phyloP scores from a whole-genome alignment of 2,797 vertebrate species.

The Silurus lanzhouensis region DNA sequence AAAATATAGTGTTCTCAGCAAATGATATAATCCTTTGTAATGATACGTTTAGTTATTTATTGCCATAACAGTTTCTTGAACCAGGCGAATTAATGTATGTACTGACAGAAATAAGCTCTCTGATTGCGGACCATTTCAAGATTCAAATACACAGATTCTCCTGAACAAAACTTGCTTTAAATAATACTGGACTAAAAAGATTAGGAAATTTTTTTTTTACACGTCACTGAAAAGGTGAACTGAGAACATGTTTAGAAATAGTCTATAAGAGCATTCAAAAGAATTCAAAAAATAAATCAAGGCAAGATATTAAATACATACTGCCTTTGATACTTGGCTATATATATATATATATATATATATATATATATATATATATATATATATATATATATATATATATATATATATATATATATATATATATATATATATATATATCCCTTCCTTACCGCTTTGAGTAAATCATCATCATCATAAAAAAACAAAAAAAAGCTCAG shows the following conservation, averaged over 20 bases:
- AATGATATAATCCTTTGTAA: slow-evolving; percentile 55
- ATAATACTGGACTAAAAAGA: slow-evolving; percentile 38
- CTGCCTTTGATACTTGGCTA: slow-evolving; percentile 30
- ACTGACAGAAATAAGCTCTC: not conserved
- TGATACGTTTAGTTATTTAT: slow-evolving; percentile 61
- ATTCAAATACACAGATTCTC: slow-evolving; percentile 51
- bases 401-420: too few relatives aligned
- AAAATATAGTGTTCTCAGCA: slow-evolving; percentile 61
- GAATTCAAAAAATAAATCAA: slow-evolving; percentile 54
- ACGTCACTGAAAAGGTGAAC: slow-evolving; percentile 35
- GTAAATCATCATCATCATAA: not conserved
- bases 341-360: not conserved
- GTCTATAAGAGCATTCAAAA: slow-evolving; percentile 50
- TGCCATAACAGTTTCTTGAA: slow-evolving; percentile 62
- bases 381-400: too few relatives aligned
- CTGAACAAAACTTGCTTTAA: slow-evolving; percentile 49
- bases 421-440: slow-evolving; percentile 20
- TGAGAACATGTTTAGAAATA: slow-evolving; percentile 27
- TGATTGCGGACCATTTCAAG: not conserved
- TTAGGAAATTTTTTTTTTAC: slow-evolving; percentile 10
- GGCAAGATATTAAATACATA: slow-evolving; percentile 56
- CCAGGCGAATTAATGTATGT: slow-evolving; percentile 15
- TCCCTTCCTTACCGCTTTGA: slow-evolving; percentile 47
- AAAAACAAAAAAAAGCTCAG: slow-evolving; percentile 23
- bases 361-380: too few relatives aligned